A percentile compares a stretch with the other conserved stretches of the same genome.
These are phyloP conservation scores for Mesocricetus auratus DNA, from an alignment of 2,113 vertebrate species.

Conservation along the genomic window DNA sequence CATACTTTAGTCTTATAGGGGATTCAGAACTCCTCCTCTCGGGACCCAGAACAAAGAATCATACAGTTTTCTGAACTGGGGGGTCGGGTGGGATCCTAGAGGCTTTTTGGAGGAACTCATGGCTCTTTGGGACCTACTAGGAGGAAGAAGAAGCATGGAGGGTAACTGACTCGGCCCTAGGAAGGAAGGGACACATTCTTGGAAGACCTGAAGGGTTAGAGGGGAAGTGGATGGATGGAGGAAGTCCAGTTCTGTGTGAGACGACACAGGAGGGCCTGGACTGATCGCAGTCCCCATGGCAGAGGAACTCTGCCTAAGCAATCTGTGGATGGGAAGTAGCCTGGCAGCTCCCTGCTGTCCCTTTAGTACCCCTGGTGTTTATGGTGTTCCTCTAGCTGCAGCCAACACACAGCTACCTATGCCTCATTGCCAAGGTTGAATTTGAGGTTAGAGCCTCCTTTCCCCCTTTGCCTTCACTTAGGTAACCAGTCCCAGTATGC, in stretches of 20 bases:
- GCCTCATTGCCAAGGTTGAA: not conserved
- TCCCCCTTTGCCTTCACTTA: not conserved
- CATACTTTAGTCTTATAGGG: not conserved
- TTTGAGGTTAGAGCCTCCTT: not conserved
- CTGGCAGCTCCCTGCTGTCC: not conserved
- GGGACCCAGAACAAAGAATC: not conserved
- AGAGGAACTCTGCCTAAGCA: not conserved
- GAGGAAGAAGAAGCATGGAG: not conserved
- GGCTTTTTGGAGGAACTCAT: not conserved
- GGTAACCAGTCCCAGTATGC: not conserved
- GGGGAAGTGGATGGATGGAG: not conserved
- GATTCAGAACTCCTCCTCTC: not conserved
- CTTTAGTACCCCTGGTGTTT: not conserved
- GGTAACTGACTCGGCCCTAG: too few species aligned
- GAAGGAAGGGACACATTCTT: not conserved
- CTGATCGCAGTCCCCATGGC: not conserved
- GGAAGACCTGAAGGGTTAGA: not conserved
- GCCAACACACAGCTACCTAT: not conserved
- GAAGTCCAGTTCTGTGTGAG: too few species aligned
- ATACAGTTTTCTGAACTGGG: not conserved
- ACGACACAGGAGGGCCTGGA: not conserved
- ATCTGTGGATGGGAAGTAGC: not conserved
- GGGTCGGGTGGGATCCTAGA: not conserved
- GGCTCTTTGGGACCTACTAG: not conserved
- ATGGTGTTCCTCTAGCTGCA: not conserved